phyloP scores from a whole-genome alignment of 53 echinoderm and acorn worm genomes.

The Astropecten irregularis region DNA sequence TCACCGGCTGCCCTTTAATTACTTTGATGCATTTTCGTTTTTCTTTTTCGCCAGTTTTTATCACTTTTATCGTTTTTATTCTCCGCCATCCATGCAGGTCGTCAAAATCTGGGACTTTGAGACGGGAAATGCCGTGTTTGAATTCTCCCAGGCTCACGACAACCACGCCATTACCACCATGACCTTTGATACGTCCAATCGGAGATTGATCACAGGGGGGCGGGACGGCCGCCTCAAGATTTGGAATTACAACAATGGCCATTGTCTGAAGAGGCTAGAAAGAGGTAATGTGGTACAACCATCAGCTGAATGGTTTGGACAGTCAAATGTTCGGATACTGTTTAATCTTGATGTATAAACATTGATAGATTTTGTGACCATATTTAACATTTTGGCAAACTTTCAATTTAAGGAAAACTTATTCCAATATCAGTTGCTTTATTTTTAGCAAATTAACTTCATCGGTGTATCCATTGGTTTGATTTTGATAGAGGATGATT shows the following conservation, averaged over 20 bases:
- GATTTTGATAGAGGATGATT: conserved; percentile 72
- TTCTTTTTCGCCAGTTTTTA: too few species aligned
- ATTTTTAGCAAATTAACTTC: too few species aligned
- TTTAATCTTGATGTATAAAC: not conserved
- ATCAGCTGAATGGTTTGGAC: not conserved
- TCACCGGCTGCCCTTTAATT: too few species aligned
- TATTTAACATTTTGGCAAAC: not conserved
- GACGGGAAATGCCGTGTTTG: conserved; percentile 96
- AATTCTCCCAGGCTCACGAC: conserved; percentile 95
- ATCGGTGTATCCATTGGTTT: too few species aligned
- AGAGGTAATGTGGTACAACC: conserved; percentile 79
- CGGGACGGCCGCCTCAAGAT: conserved; percentile 94
- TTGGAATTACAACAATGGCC: conserved; percentile 99
- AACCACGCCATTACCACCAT: conserved; percentile 84
- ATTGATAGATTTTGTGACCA: not conserved
- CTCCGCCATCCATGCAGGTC: conserved; percentile 71
- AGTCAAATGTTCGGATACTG: too few species aligned
- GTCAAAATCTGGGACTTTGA: conserved; percentile 99
- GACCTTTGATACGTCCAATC: conserved; percentile 92
- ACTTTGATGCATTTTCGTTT: too few species aligned
- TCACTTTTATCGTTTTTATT: too few species aligned
- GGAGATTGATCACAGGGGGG: conserved; percentile 94
- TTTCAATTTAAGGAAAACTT: not conserved
- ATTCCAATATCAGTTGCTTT: not conserved
- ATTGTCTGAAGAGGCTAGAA: conserved; percentile 93